Conservation (phyloP, 2,113 vertebrate genomes). For the Gymnorhina tibicen region DNA sequence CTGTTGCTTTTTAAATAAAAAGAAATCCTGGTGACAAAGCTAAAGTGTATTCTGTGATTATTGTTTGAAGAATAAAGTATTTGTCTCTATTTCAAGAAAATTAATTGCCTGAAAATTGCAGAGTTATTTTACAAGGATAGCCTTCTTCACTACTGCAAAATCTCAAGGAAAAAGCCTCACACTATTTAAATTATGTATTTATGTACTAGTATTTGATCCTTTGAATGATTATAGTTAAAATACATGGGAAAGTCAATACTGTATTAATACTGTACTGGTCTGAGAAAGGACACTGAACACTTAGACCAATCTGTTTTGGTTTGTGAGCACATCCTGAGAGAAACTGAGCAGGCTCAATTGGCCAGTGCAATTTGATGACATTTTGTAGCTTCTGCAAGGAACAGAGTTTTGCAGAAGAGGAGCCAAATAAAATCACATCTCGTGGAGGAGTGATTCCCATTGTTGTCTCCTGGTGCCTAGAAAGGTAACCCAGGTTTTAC, state of each 20-base stretch:
- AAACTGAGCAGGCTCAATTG: not conserved
- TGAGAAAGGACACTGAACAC: not conserved
- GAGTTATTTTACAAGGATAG: not conserved
- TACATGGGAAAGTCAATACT: not conserved
- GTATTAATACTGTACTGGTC: not conserved
- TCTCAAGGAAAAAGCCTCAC: not conserved
- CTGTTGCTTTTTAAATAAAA: conserved; percentile 73
- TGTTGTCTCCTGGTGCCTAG: not conserved
- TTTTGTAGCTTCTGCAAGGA: not conserved
- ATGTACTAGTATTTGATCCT: not conserved
- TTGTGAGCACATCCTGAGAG: not conserved
- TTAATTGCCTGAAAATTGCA: not conserved
- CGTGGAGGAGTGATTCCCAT: not conserved
- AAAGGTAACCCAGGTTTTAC: not conserved
- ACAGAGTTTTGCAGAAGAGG: not conserved
- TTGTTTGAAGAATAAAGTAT: conserved; percentile 39
- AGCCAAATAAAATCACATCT: not conserved
- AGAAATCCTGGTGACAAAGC: conserved; percentile 66
- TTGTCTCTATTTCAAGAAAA: not conserved
- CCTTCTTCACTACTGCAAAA: not conserved
- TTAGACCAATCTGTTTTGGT: not conserved
- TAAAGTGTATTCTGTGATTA: conserved; percentile 65
- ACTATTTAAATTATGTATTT: not conserved
- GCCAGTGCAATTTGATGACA: not conserved
- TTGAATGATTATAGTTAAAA: not conserved